Conservation (phyloP, 2,797 vertebrate species). For the Rhynchonycteris naso region DNA sequence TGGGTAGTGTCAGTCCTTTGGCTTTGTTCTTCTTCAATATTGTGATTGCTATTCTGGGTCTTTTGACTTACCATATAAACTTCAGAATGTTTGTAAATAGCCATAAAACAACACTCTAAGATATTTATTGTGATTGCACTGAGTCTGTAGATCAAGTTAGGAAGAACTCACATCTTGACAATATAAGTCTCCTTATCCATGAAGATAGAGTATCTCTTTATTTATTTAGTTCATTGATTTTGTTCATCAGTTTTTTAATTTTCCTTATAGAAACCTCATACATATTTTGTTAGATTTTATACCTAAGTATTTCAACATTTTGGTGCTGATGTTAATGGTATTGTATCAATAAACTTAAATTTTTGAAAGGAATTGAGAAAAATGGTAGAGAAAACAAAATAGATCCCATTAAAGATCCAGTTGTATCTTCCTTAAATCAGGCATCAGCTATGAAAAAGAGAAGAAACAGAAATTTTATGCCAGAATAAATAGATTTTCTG, state of each 20-base stretch:
- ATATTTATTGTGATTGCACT: background rate
- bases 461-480: background rate
- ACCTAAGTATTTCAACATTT: background rate
- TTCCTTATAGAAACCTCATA: background rate
- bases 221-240: background rate
- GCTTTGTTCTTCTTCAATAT: background rate
- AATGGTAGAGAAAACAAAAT: background rate
- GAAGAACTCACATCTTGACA: background rate
- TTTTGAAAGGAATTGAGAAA: constrained; percentile 31
- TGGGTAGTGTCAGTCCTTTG: background rate
- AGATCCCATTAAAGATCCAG: background rate
- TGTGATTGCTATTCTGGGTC: background rate
- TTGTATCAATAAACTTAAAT: background rate
- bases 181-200: background rate
- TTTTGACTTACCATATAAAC: background rate
- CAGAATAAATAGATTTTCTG: background rate
- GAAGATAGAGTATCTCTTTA: background rate
- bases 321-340: background rate
- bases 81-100: background rate
- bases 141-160: background rate
- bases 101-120: background rate
- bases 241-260: background rate
- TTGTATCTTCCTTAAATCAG: constrained; percentile 12
- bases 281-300: background rate
- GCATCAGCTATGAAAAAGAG: background rate